A percentile compares a stretch with the other conserved stretches of the same genome.
Conservation (phyloP, 2,113 vertebrate genomes). For the Castor canadensis region DNA sequence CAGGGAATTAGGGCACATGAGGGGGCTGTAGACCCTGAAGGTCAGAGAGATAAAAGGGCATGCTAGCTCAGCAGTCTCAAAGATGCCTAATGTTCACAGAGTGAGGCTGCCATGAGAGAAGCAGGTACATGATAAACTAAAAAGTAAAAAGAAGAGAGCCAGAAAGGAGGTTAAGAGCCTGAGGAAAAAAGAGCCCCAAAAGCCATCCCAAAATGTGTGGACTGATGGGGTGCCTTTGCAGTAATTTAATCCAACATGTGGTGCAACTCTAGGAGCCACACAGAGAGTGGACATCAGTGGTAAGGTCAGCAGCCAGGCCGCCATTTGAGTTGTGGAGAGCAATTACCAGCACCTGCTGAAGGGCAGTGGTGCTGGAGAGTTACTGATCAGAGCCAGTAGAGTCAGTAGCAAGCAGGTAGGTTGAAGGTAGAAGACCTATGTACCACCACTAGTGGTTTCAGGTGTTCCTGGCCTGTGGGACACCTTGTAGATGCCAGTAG, state of each 20-base stretch:
- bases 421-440: not conserved
- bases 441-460: not conserved
- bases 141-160: not conserved
- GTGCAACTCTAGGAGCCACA: not conserved
- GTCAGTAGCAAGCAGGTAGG: not conserved
- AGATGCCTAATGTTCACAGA: not conserved
- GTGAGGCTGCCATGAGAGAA: not conserved
- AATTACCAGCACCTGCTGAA: not conserved
- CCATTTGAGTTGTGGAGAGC: not conserved
- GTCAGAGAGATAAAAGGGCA: not conserved
- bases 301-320: not conserved
- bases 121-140: not conserved
- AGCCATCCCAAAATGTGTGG: not conserved
- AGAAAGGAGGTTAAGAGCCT: not conserved
- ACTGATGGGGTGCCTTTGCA: not conserved
- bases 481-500: not conserved
- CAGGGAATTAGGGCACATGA: not conserved
- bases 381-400: too few species aligned
- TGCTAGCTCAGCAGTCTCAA: not conserved
- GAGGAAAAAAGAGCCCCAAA: not conserved
- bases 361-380: not conserved
- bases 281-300: not conserved
- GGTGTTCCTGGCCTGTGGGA: not conserved
- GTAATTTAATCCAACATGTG: not conserved
- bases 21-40: not conserved